Conservation (phyloP, 2,888 invertebrate species). For the Acleris sparsana region DNA sequence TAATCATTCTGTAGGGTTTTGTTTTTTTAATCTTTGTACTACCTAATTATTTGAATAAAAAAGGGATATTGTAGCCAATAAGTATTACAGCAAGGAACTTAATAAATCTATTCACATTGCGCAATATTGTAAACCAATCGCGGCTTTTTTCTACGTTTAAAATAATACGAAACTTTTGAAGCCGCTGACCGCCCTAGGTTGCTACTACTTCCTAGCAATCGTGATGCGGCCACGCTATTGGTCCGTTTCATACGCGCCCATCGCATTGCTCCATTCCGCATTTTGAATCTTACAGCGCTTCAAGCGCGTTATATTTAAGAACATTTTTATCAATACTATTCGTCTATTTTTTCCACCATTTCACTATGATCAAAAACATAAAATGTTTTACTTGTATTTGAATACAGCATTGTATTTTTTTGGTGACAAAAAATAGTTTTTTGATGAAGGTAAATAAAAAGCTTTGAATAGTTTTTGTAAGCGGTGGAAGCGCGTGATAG, state of each 20-base stretch:
- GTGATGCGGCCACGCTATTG: slow-evolving; percentile 47
- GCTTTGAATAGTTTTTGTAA: slow-evolving; percentile 35
- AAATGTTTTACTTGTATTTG: too few species aligned
- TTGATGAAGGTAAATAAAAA: neutral
- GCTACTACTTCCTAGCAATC: slow-evolving; percentile 44
- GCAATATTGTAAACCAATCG: too few species aligned
- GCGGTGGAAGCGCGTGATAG: slow-evolving; percentile 54
- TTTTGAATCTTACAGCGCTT: slow-evolving; percentile 42
- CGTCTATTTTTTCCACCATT: too few species aligned
- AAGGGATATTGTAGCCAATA: too few species aligned
- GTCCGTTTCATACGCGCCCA: slow-evolving; percentile 45
- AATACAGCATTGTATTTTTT: too few species aligned
- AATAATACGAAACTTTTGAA: slow-evolving; percentile 45
- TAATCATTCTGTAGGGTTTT: neutral
- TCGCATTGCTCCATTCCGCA: slow-evolving; percentile 34
- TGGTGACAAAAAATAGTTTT: neutral
- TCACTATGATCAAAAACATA: too few species aligned
- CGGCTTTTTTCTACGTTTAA: neutral
- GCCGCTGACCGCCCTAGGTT: slow-evolving; percentile 43
- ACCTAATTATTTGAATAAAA: too few species aligned
- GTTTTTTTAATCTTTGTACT: too few species aligned
- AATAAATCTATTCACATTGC: too few species aligned
- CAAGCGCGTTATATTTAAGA: slow-evolving; percentile 1
- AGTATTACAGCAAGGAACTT: too few species aligned
- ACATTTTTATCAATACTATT: too few species aligned